Evolutionary conservation across 2,888 invertebrate species (phyloP), one percentile per base, ranked within the genome.

Genomic region (Sminthurinus aureus): DNA sequence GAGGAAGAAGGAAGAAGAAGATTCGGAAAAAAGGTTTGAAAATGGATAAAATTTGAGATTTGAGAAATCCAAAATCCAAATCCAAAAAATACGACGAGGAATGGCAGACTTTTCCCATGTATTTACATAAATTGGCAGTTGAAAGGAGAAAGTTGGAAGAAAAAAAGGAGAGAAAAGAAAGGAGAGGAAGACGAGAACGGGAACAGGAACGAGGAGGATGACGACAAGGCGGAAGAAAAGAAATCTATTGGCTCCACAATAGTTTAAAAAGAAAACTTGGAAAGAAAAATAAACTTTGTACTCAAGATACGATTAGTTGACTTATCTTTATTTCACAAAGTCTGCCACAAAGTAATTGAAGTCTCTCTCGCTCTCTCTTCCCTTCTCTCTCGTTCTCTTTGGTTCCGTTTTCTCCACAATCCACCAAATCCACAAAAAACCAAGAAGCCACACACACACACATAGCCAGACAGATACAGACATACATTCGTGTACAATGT

Each of bases 261-360:
- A 58, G 58, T 58, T 58, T 58, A 58, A 58, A 58, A 58, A 58
- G 58, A 58, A 38, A 58, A 58, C 58, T 58, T 18, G 11, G 26
- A 71, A 71, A 71, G 71, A 71, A 71, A 71, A 71, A 71, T 71
- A 71, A 71, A 71, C 71, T 71, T 71, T 20, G 22, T 71, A 71
- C 71, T 71, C 71, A 24, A 20, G 24, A 71, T 71, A 24, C 71
- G 71, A 71, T 71, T 71, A 71, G 26, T 20, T 71, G 71, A 71
- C 71, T 71, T 71, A 71, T 71, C 71, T 71, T 71, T 71, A 71
- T 71, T 71, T 71, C 71, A 26, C 24, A 71, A 71, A 71, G 71
- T 71, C 71, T 71, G 13, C 71, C 71, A 71, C 71, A 71, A 71
- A 71, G 22, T 71, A 71, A 71, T 71, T 71, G 22, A 71, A 22